A percentile compares a stretch with the other conserved stretches of the same genome.
Conservation (phyloP, 1,140 invertebrate genomes). For the Drosophila saltans region DNA sequence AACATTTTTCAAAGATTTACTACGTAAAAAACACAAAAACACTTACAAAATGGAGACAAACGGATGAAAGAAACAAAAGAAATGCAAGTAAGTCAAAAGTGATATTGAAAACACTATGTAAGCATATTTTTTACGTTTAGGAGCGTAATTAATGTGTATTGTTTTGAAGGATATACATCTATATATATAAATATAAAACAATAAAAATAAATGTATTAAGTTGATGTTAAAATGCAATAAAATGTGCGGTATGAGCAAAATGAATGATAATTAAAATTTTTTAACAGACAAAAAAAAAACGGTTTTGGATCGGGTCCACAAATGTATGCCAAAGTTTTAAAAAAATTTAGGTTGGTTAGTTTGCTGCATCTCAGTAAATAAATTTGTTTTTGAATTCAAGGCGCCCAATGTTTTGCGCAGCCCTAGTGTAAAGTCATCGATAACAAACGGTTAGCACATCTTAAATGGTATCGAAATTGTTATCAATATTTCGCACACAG, state of each 20-base stretch:
- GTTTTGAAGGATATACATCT: constrained; percentile 76
- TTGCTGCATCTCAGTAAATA: no score
- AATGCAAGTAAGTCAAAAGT: constrained; percentile 56
- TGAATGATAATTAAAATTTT: not conserved
- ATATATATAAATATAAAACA: constrained; percentile 45
- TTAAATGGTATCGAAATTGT: no score
- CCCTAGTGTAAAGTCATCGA: no score
- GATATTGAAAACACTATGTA: constrained; percentile 77
- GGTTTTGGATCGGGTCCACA: no score
- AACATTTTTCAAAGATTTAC: constrained; percentile 59
- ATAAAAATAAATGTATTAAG: constrained; percentile 74
- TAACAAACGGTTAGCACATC: no score
- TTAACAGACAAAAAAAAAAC: no score
- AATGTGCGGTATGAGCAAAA: constrained; percentile 39
- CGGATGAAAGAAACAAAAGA: constrained; percentile 24
- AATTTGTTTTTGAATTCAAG: no score
- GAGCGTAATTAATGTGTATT: constrained; percentile 70
- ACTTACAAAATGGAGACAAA: constrained; percentile 30
- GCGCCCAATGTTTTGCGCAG: no score
- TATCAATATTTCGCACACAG: no score
- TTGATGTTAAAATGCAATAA: constrained; percentile 74
- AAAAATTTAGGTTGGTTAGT: no score
- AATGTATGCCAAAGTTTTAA: no score
- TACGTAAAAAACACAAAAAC: constrained; percentile 35
- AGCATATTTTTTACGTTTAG: constrained; percentile 67